Base-by-base conservation (phyloP, 2,888 invertebrate species). In the Drosophila flavopinicola region DNA sequence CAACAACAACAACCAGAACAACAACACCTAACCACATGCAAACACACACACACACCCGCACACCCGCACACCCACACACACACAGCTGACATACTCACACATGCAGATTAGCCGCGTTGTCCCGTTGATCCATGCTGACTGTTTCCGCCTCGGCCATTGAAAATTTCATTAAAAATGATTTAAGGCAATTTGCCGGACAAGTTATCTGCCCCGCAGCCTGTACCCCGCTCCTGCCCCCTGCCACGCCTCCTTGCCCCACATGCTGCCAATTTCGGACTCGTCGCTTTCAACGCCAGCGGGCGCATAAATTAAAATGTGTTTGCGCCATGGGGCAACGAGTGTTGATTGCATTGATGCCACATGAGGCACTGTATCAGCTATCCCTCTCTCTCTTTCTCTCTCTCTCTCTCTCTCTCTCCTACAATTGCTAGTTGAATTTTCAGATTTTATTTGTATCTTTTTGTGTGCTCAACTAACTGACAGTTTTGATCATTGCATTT, bases 111-210 rank as follows among this genome's bases (percentile, higher is more conserved):
- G 77, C 77, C 38, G 52, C 52, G 48, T 39, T 60, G 57, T 29
- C 13, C 53, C 52, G 44, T 48, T 49, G 47, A 39, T n/a, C 24
- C 39, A 30, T 44, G 20, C 44, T 20, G 44, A 44, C 44, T 30
- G 44, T 44, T 30, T 44, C 30, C 44, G 41, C 42, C 56, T 59
- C 38, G 17, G 13, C 41, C 42, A 58, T 51, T 67, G 76, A 54
- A 74, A 76, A 86, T 85, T 84, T 82, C 79, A 86, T 86, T 84
- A 82, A 86, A 86, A 77, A 71, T 77, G 70, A 84, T 86, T 84
- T 82, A 75, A 84, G 67, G 77, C 79, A 77, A 66, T 77, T 79
- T 72, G 61, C 74, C 45, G 63, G 52, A 57, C 58, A 70, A 60
- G 66, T 52, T 70, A 56, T 13, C 67, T 29, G n/a, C 44, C n/a